phyloP scores from a whole-genome alignment of 2,888 invertebrate species.

The Cabera pusaria region DNA sequence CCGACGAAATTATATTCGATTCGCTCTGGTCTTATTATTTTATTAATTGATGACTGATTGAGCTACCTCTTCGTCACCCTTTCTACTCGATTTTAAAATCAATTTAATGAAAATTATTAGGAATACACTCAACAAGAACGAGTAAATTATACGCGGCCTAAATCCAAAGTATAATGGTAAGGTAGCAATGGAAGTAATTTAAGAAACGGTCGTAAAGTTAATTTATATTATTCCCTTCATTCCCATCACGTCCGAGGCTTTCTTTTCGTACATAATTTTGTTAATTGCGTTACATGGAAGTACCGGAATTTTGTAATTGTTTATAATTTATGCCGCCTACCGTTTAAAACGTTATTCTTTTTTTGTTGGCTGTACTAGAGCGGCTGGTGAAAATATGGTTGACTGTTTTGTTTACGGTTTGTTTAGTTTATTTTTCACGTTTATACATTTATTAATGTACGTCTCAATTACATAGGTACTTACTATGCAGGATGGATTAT shows the following conservation, averaged over 20 bases:
- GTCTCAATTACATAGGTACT: too few species aligned
- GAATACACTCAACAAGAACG: constrained; percentile 28
- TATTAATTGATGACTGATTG: constrained; percentile 6
- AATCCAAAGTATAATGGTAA: constrained; percentile 23
- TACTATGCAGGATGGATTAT: too few species aligned
- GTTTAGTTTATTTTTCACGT: too few species aligned
- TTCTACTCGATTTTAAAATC: constrained; percentile 15
- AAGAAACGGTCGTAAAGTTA: constrained; percentile 50
- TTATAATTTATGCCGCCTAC: constrained; percentile 29
- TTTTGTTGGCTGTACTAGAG: too few species aligned
- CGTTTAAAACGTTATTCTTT: constrained; percentile 17
- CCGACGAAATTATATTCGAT: too few species aligned
- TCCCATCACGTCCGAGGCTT: constrained; percentile 55
- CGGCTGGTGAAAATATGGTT: too few species aligned
- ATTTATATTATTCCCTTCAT: constrained; percentile 58
- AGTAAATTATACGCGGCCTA: constrained; percentile 27
- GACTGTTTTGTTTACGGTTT: too few species aligned
- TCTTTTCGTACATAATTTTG: constrained; percentile 45
- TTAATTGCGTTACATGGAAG: constrained; percentile 49
- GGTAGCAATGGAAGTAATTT: constrained; percentile 46
- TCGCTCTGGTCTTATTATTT: not conserved
- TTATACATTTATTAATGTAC: too few species aligned
- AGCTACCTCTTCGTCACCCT: constrained; percentile 9
- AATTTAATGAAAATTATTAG: constrained; percentile 24
- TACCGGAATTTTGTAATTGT: constrained; percentile 37